Evolutionary conservation across 2,797 vertebrate genomes (phyloP).

Genomic region (Gastrophryne carolinensis): DNA sequence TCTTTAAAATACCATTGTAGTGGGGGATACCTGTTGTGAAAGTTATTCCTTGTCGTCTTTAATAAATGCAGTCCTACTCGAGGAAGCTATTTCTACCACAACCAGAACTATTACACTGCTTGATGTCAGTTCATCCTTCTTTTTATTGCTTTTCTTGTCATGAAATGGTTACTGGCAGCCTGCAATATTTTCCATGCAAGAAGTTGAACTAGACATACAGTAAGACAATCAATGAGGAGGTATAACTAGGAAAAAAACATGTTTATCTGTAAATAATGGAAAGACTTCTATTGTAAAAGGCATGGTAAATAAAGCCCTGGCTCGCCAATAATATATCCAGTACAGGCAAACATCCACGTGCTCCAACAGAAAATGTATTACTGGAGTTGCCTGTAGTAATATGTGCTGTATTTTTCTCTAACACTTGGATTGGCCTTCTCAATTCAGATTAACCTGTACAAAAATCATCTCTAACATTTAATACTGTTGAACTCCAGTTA

Average conservation of each 20-base stretch:
- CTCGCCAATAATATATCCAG: too few relatives aligned
- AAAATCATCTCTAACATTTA: too few relatives aligned
- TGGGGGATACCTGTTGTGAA: slow-evolving; percentile 5
- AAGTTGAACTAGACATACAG: not conserved
- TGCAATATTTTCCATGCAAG: slow-evolving; percentile 38
- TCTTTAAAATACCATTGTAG: not conserved
- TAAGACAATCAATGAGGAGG: slow-evolving; percentile 17
- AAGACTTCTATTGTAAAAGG: too few relatives aligned
- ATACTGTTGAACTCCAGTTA: too few relatives aligned
- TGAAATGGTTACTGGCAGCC: not conserved
- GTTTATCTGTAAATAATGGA: too few relatives aligned
- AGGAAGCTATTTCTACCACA: slow-evolving; percentile 13
- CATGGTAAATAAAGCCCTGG: too few relatives aligned
- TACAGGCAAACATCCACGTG: too few relatives aligned
- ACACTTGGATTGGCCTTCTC: too few relatives aligned
- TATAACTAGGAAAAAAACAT: slow-evolving; percentile 34
- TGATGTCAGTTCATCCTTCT: not conserved
- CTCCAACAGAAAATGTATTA: too few relatives aligned
- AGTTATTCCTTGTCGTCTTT: not conserved
- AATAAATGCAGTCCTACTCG: slow-evolving; percentile 2
- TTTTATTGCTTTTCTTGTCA: not conserved
- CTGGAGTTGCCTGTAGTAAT: too few relatives aligned
- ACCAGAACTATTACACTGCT: not conserved
- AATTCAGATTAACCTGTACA: too few relatives aligned
- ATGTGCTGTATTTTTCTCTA: too few relatives aligned